Evolutionary conservation across 2,113 vertebrate species (phyloP).

Genomic region (Laticauda colubrina): DNA sequence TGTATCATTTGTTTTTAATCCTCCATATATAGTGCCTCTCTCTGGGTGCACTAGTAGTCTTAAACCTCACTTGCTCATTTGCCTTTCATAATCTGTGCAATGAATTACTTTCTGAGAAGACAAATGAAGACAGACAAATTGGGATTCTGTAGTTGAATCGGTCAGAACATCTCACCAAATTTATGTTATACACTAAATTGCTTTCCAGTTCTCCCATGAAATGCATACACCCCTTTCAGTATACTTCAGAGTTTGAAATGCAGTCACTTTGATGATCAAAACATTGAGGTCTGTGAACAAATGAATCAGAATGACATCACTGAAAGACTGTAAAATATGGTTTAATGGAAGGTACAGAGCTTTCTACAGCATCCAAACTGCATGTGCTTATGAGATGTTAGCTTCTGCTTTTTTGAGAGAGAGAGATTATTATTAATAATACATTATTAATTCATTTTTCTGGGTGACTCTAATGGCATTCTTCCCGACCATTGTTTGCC

Average conservation of each 20-base stretch:
- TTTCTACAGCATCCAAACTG: constrained; percentile 7
- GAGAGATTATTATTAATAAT: background rate
- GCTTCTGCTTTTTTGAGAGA: constrained; percentile 3
- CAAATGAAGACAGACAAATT: background rate
- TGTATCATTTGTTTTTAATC: background rate
- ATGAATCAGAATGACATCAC: background rate
- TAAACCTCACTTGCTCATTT: background rate
- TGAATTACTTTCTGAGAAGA: background rate
- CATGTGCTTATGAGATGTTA: constrained; percentile 18
- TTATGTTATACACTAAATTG: background rate
- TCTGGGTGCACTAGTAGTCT: background rate
- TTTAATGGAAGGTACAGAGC: constrained; percentile 18
- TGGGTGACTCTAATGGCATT: constrained; percentile 10
- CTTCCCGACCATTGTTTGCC: background rate
- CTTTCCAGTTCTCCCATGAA: background rate
- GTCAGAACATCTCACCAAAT: background rate
- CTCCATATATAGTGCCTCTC: background rate
- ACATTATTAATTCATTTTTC: constrained; percentile 28
- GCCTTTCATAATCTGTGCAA: background rate
- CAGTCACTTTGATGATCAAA: background rate
- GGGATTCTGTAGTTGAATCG: background rate
- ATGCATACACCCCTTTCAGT: background rate
- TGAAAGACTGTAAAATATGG: background rate
- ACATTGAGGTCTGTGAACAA: background rate
- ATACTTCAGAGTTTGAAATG: background rate